Base-by-base conservation (phyloP, 92 coral and sea anemone species). In the Desmophyllum pertusum region DNA sequence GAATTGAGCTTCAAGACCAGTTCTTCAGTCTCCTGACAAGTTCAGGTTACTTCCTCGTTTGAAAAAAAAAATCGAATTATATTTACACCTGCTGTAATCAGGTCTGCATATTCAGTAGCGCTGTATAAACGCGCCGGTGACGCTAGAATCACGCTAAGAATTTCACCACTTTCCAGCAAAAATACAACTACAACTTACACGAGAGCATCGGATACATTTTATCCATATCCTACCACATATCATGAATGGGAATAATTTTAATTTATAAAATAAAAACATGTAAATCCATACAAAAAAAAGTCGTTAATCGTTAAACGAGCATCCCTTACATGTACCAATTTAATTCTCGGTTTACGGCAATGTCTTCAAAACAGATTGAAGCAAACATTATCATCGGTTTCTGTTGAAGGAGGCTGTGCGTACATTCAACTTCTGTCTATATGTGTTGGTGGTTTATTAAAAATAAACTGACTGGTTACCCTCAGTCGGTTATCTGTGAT, bases 131-230 rank as follows among this genome's bases (percentile, higher is more conserved):
- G 41, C 41, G 41, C 41, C 70, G 33, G 41, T 1, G 73, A 15
- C 42, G 27, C 73, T 35, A 18, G 27, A 35, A 67, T 67, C 73
- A 67, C 45, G 73, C 73, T 67, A 43, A 37, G 73, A n/a, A 37
- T 67, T 67, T 5, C 18, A 67, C 73, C 41, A 67, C 73, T 67
- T 37, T 67, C 45, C 40, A 38, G 2, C 25, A 37, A 67, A 27
- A 59, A 59, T 23, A 27, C 65, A 59, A 59, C n/a, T n/a, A n/a
- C n/a, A n/a, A n/a, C n/a, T n/a, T n/a, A n/a, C 35, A 29, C 33
- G 27, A 59, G 65, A 59, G 65, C 27, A 27, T 59, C 35, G 35
- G 65, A 59, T 59, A 59, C 65, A 59, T 27, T 25, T 4, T 29
- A 2, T 31, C 65, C 65, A 33, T 27, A 59, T 59, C 27, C 2